Percentiles rank a stretch among this genome's conserved stretches.
Conservation (phyloP, 2,888 invertebrate genomes). For the Drosophila niveifrons region DNA sequence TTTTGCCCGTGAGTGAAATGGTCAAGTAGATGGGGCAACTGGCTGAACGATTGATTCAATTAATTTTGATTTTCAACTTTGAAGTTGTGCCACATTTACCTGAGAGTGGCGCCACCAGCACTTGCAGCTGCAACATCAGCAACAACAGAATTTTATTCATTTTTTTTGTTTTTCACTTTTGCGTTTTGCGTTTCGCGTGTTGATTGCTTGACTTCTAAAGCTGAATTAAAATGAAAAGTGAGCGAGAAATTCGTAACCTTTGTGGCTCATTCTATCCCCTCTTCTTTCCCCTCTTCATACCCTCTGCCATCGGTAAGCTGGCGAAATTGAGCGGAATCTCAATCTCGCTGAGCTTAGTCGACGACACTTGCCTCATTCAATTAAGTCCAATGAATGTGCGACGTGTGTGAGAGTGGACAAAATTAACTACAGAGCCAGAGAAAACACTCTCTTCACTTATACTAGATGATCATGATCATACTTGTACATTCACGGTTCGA, state of each 20-base stretch:
- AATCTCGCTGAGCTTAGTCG: conserved; percentile 27
- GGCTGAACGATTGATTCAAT: conserved; percentile 42
- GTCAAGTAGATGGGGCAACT: conserved; percentile 83
- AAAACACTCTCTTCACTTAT: not conserved
- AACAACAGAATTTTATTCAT: conserved; percentile 29
- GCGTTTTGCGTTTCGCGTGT: conserved; percentile 20
- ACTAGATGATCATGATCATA: too few relatives aligned
- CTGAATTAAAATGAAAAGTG: conserved; percentile 32
- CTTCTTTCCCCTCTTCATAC: not conserved
- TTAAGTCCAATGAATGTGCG: conserved; percentile 48
- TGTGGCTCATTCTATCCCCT: conserved; percentile 32
- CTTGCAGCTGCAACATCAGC: conserved; percentile 33
- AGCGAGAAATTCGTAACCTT: conserved; percentile 41
- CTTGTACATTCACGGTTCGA: not conserved
- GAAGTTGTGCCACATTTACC: conserved; percentile 24
- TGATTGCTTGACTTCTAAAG: conserved; percentile 37
- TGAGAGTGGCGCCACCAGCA: conserved; percentile 40
- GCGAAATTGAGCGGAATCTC: conserved; percentile 35
- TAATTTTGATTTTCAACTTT: too few relatives aligned
- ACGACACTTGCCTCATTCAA: conserved; percentile 44
- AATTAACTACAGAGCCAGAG: not conserved
- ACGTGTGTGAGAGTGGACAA: not conserved
- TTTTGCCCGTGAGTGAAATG: conserved; percentile 81
- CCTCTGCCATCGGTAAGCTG: not conserved
- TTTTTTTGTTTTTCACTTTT: conserved; percentile 24